phyloP scores from a whole-genome alignment of 2,113 vertebrate genomes.

The Epinephelus cyanopodus region DNA sequence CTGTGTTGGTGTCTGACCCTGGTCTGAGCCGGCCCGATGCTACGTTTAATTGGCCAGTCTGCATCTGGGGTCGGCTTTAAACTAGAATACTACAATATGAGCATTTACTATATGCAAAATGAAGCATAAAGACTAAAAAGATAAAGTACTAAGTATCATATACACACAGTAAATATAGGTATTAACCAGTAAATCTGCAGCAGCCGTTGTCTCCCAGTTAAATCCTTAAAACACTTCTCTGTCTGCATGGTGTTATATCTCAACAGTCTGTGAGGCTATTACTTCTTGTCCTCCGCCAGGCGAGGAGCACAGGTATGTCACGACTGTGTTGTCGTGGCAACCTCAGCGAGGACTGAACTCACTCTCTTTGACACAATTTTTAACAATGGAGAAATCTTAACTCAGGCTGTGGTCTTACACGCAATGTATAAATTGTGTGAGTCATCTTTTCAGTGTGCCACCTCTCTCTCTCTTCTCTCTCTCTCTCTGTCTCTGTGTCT shows the following conservation, averaged over 20 bases:
- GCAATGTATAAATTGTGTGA: not conserved
- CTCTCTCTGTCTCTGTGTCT: not conserved
- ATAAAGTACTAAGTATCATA: not conserved
- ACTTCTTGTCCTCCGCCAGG: conserved; percentile 20
- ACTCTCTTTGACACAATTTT: conserved; percentile 35
- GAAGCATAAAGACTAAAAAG: not conserved
- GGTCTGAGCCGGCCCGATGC: no score
- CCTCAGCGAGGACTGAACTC: conserved; percentile 37
- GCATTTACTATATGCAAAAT: not conserved
- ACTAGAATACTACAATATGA: not conserved
- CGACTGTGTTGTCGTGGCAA: conserved; percentile 71
- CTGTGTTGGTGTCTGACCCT: no score
- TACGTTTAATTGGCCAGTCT: no score
- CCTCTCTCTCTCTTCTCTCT: not conserved
- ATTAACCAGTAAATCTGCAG: not conserved
- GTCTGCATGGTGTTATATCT: not conserved
- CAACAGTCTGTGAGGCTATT: conserved; percentile 7
- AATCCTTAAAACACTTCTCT: not conserved
- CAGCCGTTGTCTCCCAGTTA: not conserved
- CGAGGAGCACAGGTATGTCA: conserved; percentile 53
- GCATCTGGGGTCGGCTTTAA: not conserved
- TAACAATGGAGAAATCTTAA: conserved; percentile 44
- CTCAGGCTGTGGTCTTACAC: not conserved
- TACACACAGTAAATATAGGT: not conserved
- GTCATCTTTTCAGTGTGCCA: not conserved